Evolutionary conservation across 2,888 invertebrate genomes (phyloP), one percentile per base, ranked within the genome.

Genomic region (Seira ritae): DNA sequence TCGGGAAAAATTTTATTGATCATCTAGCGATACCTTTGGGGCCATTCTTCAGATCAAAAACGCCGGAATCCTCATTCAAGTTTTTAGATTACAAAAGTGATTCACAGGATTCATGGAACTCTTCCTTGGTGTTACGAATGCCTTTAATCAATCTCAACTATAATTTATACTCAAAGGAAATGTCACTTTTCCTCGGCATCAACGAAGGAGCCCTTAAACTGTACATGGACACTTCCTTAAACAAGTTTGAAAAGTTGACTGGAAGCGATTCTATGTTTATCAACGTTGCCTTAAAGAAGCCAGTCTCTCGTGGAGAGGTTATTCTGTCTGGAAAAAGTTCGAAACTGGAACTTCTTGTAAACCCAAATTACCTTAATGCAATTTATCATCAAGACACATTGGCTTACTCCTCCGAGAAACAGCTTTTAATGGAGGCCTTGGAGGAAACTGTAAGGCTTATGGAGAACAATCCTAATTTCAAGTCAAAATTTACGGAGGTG

Each of bases 1-100:
- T 86, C 0, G 85, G 85, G 6, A 19, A 71, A 69, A 77, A 84
- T 20, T 67, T 84, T 4, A 78, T 79, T 31, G 85, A 86, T 46
- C 85, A 86, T 65, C 50, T 76, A 1, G 67, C 75, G 1, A 73
- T 79, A 0, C 79, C 78, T 0, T 20, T 86, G 0, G 85, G 85
- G 4, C 85, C 85, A 0, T 86, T 84, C 46, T 84, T 78, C 62
- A 75, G 76, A 23, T 8, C 22, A 1, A 75, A 66, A n/a, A 24
- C 71, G 15, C 31, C 71, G 15, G 60, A 75, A 8, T 60, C 82
- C 24, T 60, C 73, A 0, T 31, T 31, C 1, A 70, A 65, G 2
- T 70, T 75, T 19, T 12, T 37, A 8, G 80, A 80, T 42, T 37
- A 78, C n/a, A 77, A 24, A 42, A 12, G 17, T 3, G 1, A 19